A percentile compares a stretch with the other conserved stretches of the same genome.
These are phyloP conservation scores for Drosophila algonquin DNA, from an alignment of 2,888 invertebrate species.

Conservation along the genomic window DNA sequence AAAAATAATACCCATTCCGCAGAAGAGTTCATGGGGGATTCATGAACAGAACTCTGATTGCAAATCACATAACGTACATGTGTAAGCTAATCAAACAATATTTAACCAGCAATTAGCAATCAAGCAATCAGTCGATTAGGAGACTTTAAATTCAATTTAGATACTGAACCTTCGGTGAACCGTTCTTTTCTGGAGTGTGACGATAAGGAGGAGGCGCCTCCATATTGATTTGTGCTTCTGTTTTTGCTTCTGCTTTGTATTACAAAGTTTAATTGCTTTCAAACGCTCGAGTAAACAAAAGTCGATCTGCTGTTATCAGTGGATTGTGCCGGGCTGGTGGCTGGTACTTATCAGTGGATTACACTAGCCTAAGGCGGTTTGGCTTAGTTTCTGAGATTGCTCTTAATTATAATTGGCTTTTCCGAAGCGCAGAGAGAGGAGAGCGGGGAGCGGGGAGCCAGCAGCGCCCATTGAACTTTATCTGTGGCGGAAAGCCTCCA, in stretches of 20 bases:
- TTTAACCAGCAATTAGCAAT: slow-evolving; percentile 53
- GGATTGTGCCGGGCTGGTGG: slow-evolving; percentile 18
- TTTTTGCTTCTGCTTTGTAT: slow-evolving; percentile 5
- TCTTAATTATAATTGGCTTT: slow-evolving; percentile 44
- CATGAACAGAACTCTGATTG: slow-evolving; percentile 25
- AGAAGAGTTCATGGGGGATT: slow-evolving; percentile 52
- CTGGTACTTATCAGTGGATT: slow-evolving; percentile 42
- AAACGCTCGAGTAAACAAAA: slow-evolving; percentile 39
- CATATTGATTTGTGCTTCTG: slow-evolving; percentile 13
- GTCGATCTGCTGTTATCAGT: slow-evolving; percentile 36
- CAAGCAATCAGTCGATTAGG: slow-evolving; percentile 34
- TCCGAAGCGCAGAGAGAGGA: slow-evolving; percentile 12
- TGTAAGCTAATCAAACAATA: slow-evolving; percentile 8
- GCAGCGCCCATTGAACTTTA: slow-evolving; percentile 21
- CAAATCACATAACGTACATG: slow-evolving; percentile 25
- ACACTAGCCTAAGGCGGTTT: slow-evolving; percentile 57
- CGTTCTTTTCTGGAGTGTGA: not conserved
- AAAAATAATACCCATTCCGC: slow-evolving; percentile 37
- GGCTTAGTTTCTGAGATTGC: slow-evolving; percentile 46
- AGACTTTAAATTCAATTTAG: slow-evolving; percentile 50
- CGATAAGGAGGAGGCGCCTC: not conserved
- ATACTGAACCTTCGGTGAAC: slow-evolving; percentile 32
- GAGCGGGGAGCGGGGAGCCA: slow-evolving; percentile 1
- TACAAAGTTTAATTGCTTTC: slow-evolving; percentile 50
- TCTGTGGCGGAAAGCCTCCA: slow-evolving; percentile 39